A percentile compares a stretch with the other conserved stretches of the same genome.
Evolutionary conservation across 2,888 invertebrate species (phyloP).

Genomic region (Ellobium chinense): DNA sequence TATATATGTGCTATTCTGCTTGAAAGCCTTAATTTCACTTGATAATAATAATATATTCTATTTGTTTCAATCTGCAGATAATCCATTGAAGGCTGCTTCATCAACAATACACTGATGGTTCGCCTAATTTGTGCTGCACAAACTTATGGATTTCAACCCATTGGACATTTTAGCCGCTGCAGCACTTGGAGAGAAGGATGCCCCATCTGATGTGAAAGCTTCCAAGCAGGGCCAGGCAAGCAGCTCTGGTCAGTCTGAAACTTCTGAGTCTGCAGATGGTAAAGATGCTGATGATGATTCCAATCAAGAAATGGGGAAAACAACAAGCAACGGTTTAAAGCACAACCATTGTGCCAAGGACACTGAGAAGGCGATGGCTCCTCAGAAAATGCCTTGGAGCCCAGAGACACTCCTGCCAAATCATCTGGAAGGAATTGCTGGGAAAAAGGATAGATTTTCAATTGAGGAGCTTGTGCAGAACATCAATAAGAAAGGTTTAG

Average conservation of each 20-base stretch:
- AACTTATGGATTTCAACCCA: conserved; percentile 70
- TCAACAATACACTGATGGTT: conserved; percentile 34
- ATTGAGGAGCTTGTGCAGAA: conserved; percentile 34
- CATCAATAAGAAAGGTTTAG: conserved; percentile 23
- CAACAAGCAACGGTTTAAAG: conserved; percentile 36
- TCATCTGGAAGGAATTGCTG: conserved; percentile 4
- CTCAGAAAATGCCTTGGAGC: conserved; percentile 47
- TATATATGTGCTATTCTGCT: too few relatives aligned
- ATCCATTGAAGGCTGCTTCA: conserved; percentile 13
- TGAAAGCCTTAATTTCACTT: too few relatives aligned
- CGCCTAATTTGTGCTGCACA: conserved; percentile 26
- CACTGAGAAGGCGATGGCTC: conserved; percentile 38
- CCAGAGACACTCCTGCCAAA: conserved; percentile 34
- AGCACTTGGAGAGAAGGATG: conserved; percentile 55
- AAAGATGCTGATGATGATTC: conserved; percentile 43
- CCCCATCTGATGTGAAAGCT: conserved; percentile 34
- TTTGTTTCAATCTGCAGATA: conserved; percentile 14
- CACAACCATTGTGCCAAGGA: conserved; percentile 27
- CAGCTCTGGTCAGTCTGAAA: conserved; percentile 3
- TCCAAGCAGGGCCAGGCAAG: conserved; percentile 11
- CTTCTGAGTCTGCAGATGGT: conserved; percentile 21
- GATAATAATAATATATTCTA: too few relatives aligned
- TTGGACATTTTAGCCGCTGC: conserved; percentile 72
- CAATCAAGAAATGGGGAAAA: conserved; percentile 45
- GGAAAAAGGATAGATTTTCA: conserved; percentile 19